Conservation (phyloP, 2,888 invertebrate genomes). For the Phorcus lineatus region DNA sequence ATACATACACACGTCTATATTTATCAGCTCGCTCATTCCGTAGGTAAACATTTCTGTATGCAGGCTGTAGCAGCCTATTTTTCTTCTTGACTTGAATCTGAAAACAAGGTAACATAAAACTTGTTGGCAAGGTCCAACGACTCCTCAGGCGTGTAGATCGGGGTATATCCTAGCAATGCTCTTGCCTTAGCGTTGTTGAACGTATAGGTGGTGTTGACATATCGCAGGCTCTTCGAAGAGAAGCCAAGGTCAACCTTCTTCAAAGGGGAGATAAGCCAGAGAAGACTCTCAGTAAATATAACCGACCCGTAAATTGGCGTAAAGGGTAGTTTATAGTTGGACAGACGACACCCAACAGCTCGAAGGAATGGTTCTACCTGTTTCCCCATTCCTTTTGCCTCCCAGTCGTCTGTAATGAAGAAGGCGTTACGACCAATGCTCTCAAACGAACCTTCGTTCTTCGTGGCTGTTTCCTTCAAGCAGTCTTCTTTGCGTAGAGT, state of each 20-base stretch:
- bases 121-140: slow-evolving; percentile 56
- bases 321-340: slow-evolving; percentile 57
- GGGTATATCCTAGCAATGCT: slow-evolving; percentile 77
- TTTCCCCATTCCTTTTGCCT: slow-evolving; percentile 78
- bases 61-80: too few species aligned
- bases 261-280: slow-evolving; percentile 49
- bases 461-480: slow-evolving; percentile 76
- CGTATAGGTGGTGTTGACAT: slow-evolving; percentile 77
- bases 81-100: too few species aligned
- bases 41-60: too few species aligned
- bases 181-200: slow-evolving; percentile 80
- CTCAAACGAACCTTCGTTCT: slow-evolving; percentile 56
- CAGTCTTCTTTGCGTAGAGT: slow-evolving; percentile 74
- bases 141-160: slow-evolving; percentile 76
- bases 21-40: too few species aligned
- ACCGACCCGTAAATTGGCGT: slow-evolving; percentile 54
- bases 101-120: neutral
- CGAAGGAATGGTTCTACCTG: slow-evolving; percentile 70
- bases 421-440: slow-evolving; percentile 77
- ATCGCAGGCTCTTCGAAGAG: slow-evolving; percentile 50
- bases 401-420: slow-evolving; percentile 81
- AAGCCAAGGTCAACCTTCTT: slow-evolving; percentile 45
- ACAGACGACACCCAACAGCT: slow-evolving; percentile 50
- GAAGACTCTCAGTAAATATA: slow-evolving; percentile 37
- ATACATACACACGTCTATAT: too few species aligned